These are phyloP conservation scores for Plodia interpunctella DNA, from an alignment of 1,140 invertebrate species.

Conservation along the genomic window DNA sequence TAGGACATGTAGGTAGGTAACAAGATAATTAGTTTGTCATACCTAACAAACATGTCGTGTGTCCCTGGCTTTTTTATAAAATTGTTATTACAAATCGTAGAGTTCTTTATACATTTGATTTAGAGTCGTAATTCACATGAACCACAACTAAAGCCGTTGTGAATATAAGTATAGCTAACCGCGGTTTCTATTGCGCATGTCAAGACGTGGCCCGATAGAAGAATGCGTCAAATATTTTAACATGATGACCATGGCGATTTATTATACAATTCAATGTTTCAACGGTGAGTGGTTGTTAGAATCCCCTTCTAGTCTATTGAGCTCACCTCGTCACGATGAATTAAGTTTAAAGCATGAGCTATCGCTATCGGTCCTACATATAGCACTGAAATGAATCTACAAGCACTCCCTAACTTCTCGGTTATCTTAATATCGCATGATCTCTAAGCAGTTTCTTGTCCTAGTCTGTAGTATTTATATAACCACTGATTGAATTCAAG, in stretches of 20 bases:
- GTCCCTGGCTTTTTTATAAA: not conserved
- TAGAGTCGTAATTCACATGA: slow-evolving; percentile 6
- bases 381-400: slow-evolving; percentile 19
- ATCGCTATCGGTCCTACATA: slow-evolving; percentile 7
- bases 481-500: no score
- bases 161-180: slow-evolving; percentile 12
- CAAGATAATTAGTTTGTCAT: not conserved
- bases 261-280: slow-evolving; percentile 20
- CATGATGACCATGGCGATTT: slow-evolving; percentile 31
- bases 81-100: not conserved
- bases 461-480: not conserved
- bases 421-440: slow-evolving; percentile 13
- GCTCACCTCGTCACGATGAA: slow-evolving; percentile 12
- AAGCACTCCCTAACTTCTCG: slow-evolving; percentile 12
- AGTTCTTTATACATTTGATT: not conserved
- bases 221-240: slow-evolving; percentile 36
- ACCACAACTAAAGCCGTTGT: slow-evolving; percentile 22
- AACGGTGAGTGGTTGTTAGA: slow-evolving; percentile 48
- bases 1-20: no score
- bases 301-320: slow-evolving; percentile 20
- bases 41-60: not conserved
- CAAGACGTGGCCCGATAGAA: slow-evolving; percentile 23
- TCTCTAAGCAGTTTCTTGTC: not conserved
- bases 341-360: slow-evolving; percentile 15
- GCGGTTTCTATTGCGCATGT: slow-evolving; percentile 34